Base-by-base conservation (phyloP, 2,888 invertebrate genomes). In the Tipula unca region DNA sequence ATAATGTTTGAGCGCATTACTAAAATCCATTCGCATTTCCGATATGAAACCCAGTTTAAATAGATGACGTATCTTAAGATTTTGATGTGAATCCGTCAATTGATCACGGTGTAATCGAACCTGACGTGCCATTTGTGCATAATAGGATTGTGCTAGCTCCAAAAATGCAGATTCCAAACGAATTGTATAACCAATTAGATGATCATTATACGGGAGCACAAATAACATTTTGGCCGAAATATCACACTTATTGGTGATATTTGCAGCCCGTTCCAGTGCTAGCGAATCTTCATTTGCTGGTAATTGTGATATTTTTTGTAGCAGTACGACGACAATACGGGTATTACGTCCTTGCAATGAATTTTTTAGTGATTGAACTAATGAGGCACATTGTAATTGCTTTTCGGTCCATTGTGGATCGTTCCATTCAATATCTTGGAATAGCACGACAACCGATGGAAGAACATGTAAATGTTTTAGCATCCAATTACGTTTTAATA, bases 341-440 rank as follows among this genome's bases (percentile, higher is more conserved):
- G 95, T 95, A 86, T 90, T 89, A 17, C 91, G 90, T 86, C 90
- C 90, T 87, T 91, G 91, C 39, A 91, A 86, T 1, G 89, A 88
- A 86, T 91, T 94, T 92, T 94, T 93, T 86, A 96, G 92, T 0
- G 95, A 94, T 90, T 98, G 97, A 39, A 99, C 96, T 88, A 96
- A 93, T 0, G 96, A 96, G 8, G 97, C 96, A 91, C 98, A 98
- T 90, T 98, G 98, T 88, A 96, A 95, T 89, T 97, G 97, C 89
- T 97, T 98, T 88, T 99, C 99, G 88, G 96, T 96, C 98, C 99
- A 99, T 87, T 95, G 94, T 0, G 94, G 92, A 91, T 99, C 98
- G 89, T 97, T 97, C 99, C 99, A 99, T 91, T 99, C 99, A 89
- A 99, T 93, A 89, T 99, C 99, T 90, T 97, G 97, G 91, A 99